phyloP scores from a whole-genome alignment of 2,888 invertebrate species.

The Troglohyphantes excavatus region DNA sequence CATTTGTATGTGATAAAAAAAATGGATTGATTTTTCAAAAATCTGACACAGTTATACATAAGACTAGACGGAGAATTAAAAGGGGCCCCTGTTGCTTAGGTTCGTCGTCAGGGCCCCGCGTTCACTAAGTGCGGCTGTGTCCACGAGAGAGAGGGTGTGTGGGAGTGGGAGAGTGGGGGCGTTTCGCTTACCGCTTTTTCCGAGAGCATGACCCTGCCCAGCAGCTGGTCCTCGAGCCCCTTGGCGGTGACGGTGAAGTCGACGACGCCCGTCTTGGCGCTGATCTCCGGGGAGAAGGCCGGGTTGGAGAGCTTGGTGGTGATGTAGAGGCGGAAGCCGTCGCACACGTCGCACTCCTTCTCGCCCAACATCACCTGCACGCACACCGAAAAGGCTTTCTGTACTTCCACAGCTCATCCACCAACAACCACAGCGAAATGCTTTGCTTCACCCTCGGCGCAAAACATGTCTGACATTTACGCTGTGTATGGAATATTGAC shows the following conservation, averaged over 20 bases:
- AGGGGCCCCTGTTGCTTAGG: not conserved
- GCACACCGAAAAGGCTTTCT: too few relatives aligned
- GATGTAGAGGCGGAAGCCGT: constrained; percentile 96
- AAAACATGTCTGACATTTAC: too few relatives aligned
- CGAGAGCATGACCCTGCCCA: constrained; percentile 95
- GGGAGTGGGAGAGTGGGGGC: not conserved
- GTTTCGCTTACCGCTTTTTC: constrained; percentile 86
- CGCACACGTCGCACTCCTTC: constrained; percentile 98
- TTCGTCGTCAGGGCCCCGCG: not conserved
- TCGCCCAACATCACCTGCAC: constrained; percentile 91
- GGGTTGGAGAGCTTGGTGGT: constrained; percentile 98
- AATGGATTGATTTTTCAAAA: too few relatives aligned
- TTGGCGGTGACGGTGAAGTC: constrained; percentile 99
- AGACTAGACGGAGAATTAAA: too few relatives aligned
- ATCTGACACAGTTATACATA: too few relatives aligned
- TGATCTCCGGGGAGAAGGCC: constrained; percentile 97
- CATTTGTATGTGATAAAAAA: not conserved
- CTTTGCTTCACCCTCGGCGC: too few relatives aligned
- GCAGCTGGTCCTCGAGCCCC: constrained; percentile 95
- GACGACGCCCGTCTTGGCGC: constrained; percentile 97
- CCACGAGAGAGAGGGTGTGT: not conserved
- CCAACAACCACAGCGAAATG: too few relatives aligned
- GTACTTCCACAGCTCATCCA: too few relatives aligned
- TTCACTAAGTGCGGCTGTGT: not conserved
- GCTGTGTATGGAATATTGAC: too few relatives aligned